Evolutionary conservation across 1,140 invertebrate genomes (phyloP).

Genomic region (Gryllus bimaculatus): DNA sequence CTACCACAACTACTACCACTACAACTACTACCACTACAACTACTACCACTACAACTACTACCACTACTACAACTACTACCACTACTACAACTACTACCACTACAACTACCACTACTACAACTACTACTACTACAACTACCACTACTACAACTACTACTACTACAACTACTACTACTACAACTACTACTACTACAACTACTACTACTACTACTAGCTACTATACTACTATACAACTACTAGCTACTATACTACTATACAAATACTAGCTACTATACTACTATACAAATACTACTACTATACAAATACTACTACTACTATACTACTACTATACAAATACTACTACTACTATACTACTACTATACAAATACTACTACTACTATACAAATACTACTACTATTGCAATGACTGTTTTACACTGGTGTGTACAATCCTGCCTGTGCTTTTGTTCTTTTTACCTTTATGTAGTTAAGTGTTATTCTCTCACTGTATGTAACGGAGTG

Average conservation of each 20-base stretch:
- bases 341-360: neutral
- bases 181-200: neutral
- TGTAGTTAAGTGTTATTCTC: too few species aligned
- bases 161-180: neutral
- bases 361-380: neutral
- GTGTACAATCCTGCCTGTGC: too few species aligned
- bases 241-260: neutral
- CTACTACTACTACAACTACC: neutral
- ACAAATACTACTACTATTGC: neutral
- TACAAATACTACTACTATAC: neutral
- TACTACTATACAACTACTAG: slow-evolving; percentile 10
- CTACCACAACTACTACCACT: neutral
- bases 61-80: neutral
- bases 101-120: neutral
- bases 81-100: neutral
- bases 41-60: neutral
- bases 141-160: neutral
- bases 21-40: neutral
- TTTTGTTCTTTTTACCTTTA: too few species aligned
- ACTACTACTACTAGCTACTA: slow-evolving; percentile 14
- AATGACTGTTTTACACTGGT: neutral
- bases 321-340: neutral
- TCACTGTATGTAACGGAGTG: too few species aligned
- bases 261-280: neutral
- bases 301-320: neutral